Evolutionary conservation across 2,888 invertebrate genomes (phyloP), one percentile per base, ranked within the genome.

Genomic region (Acronicta alni): DNA sequence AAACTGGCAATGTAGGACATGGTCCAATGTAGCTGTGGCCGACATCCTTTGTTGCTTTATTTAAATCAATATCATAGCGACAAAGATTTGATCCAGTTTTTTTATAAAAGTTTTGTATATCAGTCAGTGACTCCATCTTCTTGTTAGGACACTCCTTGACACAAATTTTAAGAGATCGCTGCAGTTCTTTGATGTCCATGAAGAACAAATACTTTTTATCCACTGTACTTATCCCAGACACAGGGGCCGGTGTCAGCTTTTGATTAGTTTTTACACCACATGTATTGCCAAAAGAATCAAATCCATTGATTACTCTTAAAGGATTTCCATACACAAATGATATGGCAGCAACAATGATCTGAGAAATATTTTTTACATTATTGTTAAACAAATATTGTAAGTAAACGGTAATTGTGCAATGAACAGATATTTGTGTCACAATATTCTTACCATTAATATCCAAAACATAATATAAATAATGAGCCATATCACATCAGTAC

Each of bases 211-310:
- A 97, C 75, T 96, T 97, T 82, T 97, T 97, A 71, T 97, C 96
- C 23, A 95, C 94, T 39, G 97, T 98, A 84, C 97, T 97, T 78
- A 96, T 95, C 12, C 98, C 99, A 18, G 98, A 97, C 46, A 97
- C 87, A 4, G 97, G 96, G 81, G 97, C 95, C 71, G 96, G 95
- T 9, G 96, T 96, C 64, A 97, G 95, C 72, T 96, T 96, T 74
- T 96, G 96, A 88, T 98, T 99, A 71, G 92, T 94, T 79, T 96
- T 96, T 20, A 97, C 96, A 15, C 99, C 99, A 89, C 99, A 99
- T 32, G 98, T 98, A 86, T 99, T 99, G 9, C 98, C 98, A 93
- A 98, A 99, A 56, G 98, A 98, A 88, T 99, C 98, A 89, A 97
- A 98, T 16, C 98, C 98, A 94, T 98, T 98, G 65, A 98, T 96